Percentiles rank a stretch among this genome's conserved stretches.
Evolutionary conservation across 30 jellyfish, hydroid and myxozoan species (phyloP).

Genomic region (Chrysaora quinquecirrha): DNA sequence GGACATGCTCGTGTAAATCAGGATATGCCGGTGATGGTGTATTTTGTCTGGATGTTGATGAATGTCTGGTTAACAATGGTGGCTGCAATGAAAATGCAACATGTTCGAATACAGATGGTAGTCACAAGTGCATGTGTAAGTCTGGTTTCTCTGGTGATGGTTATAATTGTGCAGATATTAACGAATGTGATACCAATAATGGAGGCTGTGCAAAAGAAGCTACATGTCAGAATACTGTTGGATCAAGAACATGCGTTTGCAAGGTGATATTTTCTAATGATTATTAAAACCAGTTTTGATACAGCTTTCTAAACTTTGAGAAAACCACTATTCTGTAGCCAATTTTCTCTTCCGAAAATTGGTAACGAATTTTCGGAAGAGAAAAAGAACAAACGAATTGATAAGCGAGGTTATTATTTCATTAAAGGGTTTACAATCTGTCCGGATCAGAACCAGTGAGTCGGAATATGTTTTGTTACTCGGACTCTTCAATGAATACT

Average conservation of each 20-base stretch:
- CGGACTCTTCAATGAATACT: too few relatives aligned
- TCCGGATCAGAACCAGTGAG: too few relatives aligned
- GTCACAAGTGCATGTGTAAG: conserved; percentile 43
- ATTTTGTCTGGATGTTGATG: conserved; percentile 57
- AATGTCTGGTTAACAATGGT: conserved; percentile 26
- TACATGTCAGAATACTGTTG: conserved; percentile 53
- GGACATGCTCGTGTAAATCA: conserved; percentile 12
- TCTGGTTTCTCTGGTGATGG: conserved; percentile 50
- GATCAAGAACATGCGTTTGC: conserved; percentile 61
- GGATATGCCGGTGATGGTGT: conserved; percentile 61
- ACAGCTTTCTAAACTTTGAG: too few relatives aligned
- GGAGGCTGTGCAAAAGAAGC: conserved; percentile 42
- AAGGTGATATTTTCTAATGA: too few relatives aligned
- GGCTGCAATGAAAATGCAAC: conserved; percentile 47
- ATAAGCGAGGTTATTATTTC: too few relatives aligned
- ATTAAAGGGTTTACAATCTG: too few relatives aligned
- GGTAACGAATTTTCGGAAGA: too few relatives aligned
- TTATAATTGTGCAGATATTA: conserved; percentile 34
- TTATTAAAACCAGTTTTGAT: too few relatives aligned
- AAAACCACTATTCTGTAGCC: too few relatives aligned
- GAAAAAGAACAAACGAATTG: too few relatives aligned
- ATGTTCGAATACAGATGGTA: conserved; percentile 50
- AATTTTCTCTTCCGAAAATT: too few relatives aligned
- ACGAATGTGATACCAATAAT: conserved; percentile 44
- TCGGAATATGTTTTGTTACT: too few relatives aligned